Evolutionary conservation across 2,888 invertebrate species (phyloP).

Genomic region (Nezara viridula): DNA sequence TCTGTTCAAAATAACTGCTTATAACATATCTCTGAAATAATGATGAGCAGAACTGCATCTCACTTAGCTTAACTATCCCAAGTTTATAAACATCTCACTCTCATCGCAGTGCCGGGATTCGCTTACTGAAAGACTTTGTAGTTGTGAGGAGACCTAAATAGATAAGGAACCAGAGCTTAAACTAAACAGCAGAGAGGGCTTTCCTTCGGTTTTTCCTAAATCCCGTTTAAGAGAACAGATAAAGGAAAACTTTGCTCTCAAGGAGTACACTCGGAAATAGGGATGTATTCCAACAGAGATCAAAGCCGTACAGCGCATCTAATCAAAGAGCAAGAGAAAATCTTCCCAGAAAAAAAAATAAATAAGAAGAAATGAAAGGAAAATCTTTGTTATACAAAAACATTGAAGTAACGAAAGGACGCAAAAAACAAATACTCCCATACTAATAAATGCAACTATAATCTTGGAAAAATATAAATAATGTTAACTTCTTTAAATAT

Average conservation of each 20-base stretch:
- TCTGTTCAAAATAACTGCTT: no score
- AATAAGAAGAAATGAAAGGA: not conserved
- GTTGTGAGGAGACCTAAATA: not conserved
- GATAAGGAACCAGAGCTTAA: not conserved
- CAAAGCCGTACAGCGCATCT: not conserved
- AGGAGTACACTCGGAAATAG: not conserved
- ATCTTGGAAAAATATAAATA: no score
- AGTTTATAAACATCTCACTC: not conserved
- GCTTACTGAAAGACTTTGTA: not conserved
- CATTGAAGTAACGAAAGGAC: no score
- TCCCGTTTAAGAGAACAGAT: not conserved
- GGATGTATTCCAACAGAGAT: not conserved
- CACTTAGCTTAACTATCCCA: no score
- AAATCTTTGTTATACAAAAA: no score
- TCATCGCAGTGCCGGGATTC: not conserved
- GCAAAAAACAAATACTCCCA: no score
- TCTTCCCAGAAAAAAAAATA: not conserved
- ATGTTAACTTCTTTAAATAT: no score
- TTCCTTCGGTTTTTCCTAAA: conserved; percentile 23
- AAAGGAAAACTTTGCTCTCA: not conserved
- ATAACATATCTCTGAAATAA: no score
- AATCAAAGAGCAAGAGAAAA: not conserved
- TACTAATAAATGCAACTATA: no score
- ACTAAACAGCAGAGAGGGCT: not conserved
- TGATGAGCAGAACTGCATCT: no score